phyloP scores from a whole-genome alignment of 2,888 invertebrate genomes.

The Tetranychus piercei region DNA sequence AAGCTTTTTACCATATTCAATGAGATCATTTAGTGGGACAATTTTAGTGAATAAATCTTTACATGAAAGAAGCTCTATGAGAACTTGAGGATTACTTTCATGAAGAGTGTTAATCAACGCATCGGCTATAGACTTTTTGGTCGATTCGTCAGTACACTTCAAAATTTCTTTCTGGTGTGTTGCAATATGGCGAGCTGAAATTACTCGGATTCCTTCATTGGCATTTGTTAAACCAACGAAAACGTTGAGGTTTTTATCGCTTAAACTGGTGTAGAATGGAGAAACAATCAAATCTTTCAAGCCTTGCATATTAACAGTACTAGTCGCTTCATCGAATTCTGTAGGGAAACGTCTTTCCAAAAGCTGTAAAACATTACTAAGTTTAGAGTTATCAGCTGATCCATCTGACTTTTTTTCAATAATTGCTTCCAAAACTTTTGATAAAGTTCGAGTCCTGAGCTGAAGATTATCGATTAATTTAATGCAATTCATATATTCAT shows the following conservation, averaged over 20 bases:
- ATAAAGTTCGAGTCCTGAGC: background rate
- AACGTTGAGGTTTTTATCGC: constrained; percentile 3
- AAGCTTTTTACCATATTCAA: constrained; percentile 5
- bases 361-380: background rate
- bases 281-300: constrained; percentile 5
- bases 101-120: background rate
- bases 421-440: background rate
- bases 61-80: background rate
- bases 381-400: background rate
- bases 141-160: background rate
- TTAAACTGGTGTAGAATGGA: background rate
- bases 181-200: background rate
- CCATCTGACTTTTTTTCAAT: background rate
- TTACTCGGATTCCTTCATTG: constrained; percentile 2
- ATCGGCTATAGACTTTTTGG: background rate
- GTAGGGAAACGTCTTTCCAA: constrained; percentile 15
- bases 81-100: background rate
- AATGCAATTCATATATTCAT: constrained; percentile 6
- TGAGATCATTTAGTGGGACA: background rate
- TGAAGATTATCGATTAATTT: constrained; percentile 8
- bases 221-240: constrained; percentile 14
- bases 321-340: constrained; percentile 9
- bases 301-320: background rate
- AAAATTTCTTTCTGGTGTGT: background rate
- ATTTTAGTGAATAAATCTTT: constrained; percentile 3